Conservation (phyloP, 2,888 invertebrate species). For the Pammene fasciana region DNA sequence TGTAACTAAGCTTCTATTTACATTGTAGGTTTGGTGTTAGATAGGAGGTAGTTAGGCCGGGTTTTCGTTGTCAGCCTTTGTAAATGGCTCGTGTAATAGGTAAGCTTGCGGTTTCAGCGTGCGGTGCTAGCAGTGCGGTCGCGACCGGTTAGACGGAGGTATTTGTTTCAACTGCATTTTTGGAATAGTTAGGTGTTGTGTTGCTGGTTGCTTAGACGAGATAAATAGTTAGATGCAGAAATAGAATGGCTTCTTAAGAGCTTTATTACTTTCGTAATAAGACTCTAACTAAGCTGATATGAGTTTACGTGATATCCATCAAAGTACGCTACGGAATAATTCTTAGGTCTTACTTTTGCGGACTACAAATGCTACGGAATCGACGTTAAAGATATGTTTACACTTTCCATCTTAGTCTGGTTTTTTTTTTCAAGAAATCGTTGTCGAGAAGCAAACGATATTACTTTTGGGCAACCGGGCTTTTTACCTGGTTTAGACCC, state of each 20-base stretch:
- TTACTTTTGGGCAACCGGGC: no score
- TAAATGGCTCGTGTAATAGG: constrained; percentile 46
- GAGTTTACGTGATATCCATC: no score
- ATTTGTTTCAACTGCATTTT: constrained; percentile 68
- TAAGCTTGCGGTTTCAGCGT: constrained; percentile 52
- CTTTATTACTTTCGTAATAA: not conserved
- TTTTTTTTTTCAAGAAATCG: no score
- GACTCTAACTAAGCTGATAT: no score
- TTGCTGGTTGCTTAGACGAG: constrained; percentile 46
- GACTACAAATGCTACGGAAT: no score
- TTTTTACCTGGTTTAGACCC: no score
- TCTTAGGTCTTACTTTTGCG: no score
- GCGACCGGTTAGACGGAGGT: constrained; percentile 64
- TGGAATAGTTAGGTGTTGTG: constrained; percentile 64
- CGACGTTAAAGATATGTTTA: no score
- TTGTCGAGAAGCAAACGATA: no score
- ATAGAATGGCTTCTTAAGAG: constrained; percentile 3
- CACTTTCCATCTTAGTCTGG: no score
- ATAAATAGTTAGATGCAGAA: constrained; percentile 13
- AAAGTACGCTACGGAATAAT: no score
- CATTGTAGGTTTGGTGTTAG: not conserved
- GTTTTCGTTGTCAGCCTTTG: constrained; percentile 40
- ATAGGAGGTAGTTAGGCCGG: constrained; percentile 6
- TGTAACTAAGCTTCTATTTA: not conserved
- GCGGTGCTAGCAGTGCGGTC: constrained; percentile 65